These are phyloP conservation scores for Erebia palarica DNA, from an alignment of 2,888 invertebrate genomes.

Conservation along the genomic window DNA sequence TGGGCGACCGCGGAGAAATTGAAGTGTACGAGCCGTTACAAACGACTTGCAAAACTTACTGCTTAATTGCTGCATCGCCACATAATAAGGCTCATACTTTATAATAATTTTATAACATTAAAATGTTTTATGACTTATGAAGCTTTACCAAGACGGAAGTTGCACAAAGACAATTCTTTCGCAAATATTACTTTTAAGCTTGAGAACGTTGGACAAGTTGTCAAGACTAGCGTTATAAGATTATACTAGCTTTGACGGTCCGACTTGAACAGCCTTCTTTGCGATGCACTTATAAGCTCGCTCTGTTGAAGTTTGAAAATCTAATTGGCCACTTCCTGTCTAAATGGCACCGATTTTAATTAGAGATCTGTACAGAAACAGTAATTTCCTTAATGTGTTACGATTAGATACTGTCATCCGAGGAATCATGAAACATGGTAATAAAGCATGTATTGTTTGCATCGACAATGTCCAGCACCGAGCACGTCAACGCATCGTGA, in stretches of 20 bases:
- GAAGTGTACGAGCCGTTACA: slow-evolving; percentile 70
- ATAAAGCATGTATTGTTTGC: slow-evolving; percentile 13
- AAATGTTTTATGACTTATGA: slow-evolving; percentile 15
- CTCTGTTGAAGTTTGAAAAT: slow-evolving; percentile 54
- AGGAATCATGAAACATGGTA: slow-evolving; percentile 9
- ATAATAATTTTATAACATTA: slow-evolving; percentile 19
- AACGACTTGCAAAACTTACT: slow-evolving; percentile 75
- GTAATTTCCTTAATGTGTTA: neutral
- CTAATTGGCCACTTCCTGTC: slow-evolving; percentile 63
- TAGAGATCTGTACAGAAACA: neutral
- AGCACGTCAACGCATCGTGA: slow-evolving; percentile 16
- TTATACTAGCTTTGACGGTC: slow-evolving; percentile 76
- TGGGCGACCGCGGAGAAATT: slow-evolving; percentile 75
- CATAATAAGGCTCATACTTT: slow-evolving; percentile 25
- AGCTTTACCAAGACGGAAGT: neutral
- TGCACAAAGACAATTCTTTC: slow-evolving; percentile 26
- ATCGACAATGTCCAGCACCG: neutral
- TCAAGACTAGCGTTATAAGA: slow-evolving; percentile 73
- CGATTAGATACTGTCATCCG: slow-evolving; percentile 13
- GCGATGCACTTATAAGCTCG: slow-evolving; percentile 40
- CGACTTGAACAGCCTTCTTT: slow-evolving; percentile 57
- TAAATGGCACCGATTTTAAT: neutral
- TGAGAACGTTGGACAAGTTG: slow-evolving; percentile 54
- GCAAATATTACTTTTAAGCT: slow-evolving; percentile 23
- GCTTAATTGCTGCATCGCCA: slow-evolving; percentile 59